Conservation (phyloP, 2,797 vertebrate genomes). For the Diplodus sargus region DNA sequence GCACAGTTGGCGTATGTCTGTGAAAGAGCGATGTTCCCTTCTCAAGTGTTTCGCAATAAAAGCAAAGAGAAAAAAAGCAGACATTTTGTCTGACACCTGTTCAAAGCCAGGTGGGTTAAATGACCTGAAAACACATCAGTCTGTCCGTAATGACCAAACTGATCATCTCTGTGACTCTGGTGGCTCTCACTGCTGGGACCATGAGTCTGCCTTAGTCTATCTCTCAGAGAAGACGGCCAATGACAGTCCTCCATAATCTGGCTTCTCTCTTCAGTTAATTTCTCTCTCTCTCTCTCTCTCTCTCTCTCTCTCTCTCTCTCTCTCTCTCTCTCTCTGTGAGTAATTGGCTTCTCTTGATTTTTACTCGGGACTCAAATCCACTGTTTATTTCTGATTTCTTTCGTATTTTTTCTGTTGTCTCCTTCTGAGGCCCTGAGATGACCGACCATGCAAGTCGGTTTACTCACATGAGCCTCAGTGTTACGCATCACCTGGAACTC, state of each 20-base stretch:
- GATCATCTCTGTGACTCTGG: constrained; percentile 57
- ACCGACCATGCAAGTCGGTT: constrained; percentile 27
- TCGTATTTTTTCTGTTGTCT: background rate
- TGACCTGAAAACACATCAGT: constrained; percentile 3
- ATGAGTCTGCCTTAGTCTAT: constrained; percentile 90
- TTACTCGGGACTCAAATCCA: constrained; percentile 23
- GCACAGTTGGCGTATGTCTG: background rate
- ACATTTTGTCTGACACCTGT: background rate
- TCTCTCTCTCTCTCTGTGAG: background rate
- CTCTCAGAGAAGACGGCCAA: constrained; percentile 55
- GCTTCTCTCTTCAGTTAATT: constrained; percentile 27
- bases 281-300: background rate
- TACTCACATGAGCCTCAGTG: constrained; percentile 41
- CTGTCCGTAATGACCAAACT: constrained; percentile 52
- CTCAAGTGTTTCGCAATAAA: background rate
- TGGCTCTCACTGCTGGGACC: constrained; percentile 86
- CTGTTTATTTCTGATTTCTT: constrained; percentile 6
- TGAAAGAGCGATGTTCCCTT: constrained; percentile 2
- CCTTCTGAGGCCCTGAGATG: constrained; percentile 18
- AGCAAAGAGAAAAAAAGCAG: background rate
- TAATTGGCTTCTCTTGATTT: constrained; percentile 29
- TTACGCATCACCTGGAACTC: constrained; percentile 43
- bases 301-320: background rate
- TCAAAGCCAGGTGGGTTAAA: background rate
- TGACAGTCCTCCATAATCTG: constrained; percentile 28